phyloP scores from a whole-genome alignment of 1,140 invertebrate species.

The Leptinotarsa lineolata region DNA sequence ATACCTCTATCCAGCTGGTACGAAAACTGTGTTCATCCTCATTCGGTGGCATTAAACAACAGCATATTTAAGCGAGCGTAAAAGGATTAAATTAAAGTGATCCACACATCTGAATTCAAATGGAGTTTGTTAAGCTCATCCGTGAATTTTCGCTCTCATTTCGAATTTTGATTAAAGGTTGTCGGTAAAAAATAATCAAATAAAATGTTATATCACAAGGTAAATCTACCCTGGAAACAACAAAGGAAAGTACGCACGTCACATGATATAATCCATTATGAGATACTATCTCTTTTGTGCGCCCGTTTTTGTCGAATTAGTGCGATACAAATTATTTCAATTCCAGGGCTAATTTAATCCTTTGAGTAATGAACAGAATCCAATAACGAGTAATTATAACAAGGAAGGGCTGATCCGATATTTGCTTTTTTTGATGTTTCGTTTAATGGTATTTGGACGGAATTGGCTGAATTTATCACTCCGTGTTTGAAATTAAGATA shows the following conservation, averaged over 20 bases:
- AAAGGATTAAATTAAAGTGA: constrained; percentile 1
- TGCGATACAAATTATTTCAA: constrained; percentile 17
- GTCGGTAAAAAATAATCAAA: constrained; percentile 15
- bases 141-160: background rate
- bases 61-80: background rate
- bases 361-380: constrained; percentile 21
- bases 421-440: constrained; percentile 10
- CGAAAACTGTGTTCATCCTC: too few relatives aligned
- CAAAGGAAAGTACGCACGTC: background rate
- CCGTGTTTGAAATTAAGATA: too few relatives aligned
- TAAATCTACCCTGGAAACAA: constrained; percentile 14
- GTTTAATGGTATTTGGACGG: constrained; percentile 1
- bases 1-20: too few relatives aligned
- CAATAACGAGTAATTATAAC: constrained; percentile 15
- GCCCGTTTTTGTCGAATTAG: constrained; percentile 14
- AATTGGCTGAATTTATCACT: too few relatives aligned
- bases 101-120: background rate
- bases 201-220: constrained; percentile 12
- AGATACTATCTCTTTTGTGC: constrained; percentile 13
- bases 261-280: constrained; percentile 17
- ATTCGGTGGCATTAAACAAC: too few relatives aligned
- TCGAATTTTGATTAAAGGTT: constrained; percentile 4
- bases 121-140: background rate
- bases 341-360: constrained; percentile 14
- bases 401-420: constrained; percentile 7